phyloP scores from a whole-genome alignment of 2,888 invertebrate genomes.

The Epinotia ramella region DNA sequence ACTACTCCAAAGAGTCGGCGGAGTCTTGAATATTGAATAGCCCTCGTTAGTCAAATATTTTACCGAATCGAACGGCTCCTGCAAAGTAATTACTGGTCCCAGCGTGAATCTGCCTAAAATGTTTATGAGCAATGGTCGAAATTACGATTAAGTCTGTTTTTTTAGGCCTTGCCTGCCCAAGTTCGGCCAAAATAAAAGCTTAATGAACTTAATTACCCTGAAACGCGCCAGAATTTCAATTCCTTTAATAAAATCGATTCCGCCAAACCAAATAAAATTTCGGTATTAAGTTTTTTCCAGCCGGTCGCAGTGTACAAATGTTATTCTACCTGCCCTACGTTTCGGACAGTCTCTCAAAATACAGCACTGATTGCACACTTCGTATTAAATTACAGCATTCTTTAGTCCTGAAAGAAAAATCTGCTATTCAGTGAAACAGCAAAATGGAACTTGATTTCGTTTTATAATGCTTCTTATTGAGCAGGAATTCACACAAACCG shows the following conservation, averaged over 20 bases:
- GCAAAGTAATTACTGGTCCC: constrained; percentile 65
- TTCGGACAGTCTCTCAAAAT: background rate
- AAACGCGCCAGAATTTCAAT: background rate
- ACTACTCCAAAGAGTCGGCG: constrained; percentile 64
- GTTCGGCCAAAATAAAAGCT: background rate
- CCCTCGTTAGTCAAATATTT: constrained; percentile 74
- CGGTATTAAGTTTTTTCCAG: background rate
- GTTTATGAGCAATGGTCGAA: constrained; percentile 19
- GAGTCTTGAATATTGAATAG: constrained; percentile 77
- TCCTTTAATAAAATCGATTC: background rate
- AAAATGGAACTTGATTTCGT: background rate
- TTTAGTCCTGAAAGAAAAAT: background rate
- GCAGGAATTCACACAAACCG: constrained; percentile 15
- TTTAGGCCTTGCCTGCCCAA: background rate
- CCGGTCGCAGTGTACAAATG: background rate
- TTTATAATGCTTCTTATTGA: background rate
- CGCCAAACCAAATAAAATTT: too few species aligned
- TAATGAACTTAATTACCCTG: background rate
- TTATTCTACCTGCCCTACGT: background rate
- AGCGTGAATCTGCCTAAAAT: constrained; percentile 54
- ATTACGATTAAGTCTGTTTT: constrained; percentile 15
- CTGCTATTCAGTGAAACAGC: background rate
- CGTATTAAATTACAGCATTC: background rate
- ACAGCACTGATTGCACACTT: background rate
- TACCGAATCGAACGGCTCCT: constrained; percentile 64